These are phyloP conservation scores for Lineus longissimus DNA, from an alignment of 1,140 invertebrate species.

Conservation along the genomic window DNA sequence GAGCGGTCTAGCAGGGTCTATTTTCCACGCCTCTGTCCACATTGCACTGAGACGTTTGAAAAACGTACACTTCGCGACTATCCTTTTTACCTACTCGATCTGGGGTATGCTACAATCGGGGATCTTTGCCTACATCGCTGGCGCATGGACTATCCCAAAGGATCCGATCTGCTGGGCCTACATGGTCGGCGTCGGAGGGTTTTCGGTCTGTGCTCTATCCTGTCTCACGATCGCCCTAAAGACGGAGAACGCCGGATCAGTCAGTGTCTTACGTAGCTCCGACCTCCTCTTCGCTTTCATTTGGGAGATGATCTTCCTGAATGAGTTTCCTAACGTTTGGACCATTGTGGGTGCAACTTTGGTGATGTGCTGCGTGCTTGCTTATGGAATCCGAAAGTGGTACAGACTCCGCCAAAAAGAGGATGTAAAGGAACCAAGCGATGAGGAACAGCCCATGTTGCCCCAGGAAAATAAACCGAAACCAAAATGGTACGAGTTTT, in stretches of 20 bases:
- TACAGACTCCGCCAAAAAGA: no score
- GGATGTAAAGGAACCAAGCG: no score
- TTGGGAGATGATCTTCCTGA: neutral
- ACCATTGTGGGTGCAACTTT: neutral
- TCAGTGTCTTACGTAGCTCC: neutral
- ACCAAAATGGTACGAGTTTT: no score
- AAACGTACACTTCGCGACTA: neutral
- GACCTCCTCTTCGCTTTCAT: conserved; percentile 3
- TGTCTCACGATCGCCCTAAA: neutral
- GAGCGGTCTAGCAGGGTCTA: neutral
- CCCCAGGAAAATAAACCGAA: no score
- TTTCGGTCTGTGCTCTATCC: neutral
- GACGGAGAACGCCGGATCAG: neutral
- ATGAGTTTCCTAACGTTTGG: neutral
- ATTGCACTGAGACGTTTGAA: neutral
- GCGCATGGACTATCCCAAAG: neutral
- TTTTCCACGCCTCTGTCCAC: neutral
- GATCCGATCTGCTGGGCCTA: neutral
- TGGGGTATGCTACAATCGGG: conserved; percentile 3
- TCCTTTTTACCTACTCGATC: neutral
- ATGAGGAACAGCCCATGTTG: no score
- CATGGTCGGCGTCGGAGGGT: neutral
- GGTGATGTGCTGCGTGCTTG: neutral
- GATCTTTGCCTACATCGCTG: neutral
- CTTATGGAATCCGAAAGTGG: neutral